Evolutionary conservation across 2,797 vertebrate genomes (phyloP), one percentile per base, ranked within the genome.

Genomic region (Bryconaethiops microstoma): DNA sequence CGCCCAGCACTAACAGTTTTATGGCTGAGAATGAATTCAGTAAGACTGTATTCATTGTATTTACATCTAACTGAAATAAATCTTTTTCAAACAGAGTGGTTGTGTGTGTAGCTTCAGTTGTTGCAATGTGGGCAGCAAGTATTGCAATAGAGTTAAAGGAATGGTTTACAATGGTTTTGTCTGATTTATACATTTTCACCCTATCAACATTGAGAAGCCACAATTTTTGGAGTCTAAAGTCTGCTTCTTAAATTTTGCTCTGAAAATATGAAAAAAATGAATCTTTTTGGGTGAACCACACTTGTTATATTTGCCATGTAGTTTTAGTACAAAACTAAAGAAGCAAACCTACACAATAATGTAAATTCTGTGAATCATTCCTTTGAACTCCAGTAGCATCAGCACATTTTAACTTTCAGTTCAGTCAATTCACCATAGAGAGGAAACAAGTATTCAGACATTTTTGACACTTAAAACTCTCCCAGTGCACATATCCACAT

Each of bases 61-160:
- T 45, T 48, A 23, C 65, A 72, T 2, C 7, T 72, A 55, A 35
- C 16, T 55, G 25, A 72, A 74, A 74, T 74, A 74, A 74, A 74
- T 21, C 6, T 12, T 57, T 19, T 45, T 29, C 14, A 74, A 74
- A 25, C 35, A 23, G 5, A 7, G 4, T 19, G 29, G 19, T n/a
- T 40, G 19, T 45, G 13, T 45, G 35, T 59, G 19, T 59, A 5
- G 25, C 19, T 5, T 7, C 16, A 29, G 14, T 50, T 4, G 1
- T 54, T 52, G 21, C 23, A 54, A 0, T 7, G 13, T 39, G 29
- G 4, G 16, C 17, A 42, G 13, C 14, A 23, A 25, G 29, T 29
- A 67, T 5, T 19, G 23, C 42, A 71, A 8, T n/a, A 13, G 13
- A 14, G 48, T 14, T 23, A 25, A 52, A 52, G 42, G 45, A 70